Percentiles rank a stretch among this genome's conserved stretches.
These are phyloP conservation scores for Brachionus asplanchnoidis DNA, from an alignment of 1,140 invertebrate species.

Conservation along the genomic window DNA sequence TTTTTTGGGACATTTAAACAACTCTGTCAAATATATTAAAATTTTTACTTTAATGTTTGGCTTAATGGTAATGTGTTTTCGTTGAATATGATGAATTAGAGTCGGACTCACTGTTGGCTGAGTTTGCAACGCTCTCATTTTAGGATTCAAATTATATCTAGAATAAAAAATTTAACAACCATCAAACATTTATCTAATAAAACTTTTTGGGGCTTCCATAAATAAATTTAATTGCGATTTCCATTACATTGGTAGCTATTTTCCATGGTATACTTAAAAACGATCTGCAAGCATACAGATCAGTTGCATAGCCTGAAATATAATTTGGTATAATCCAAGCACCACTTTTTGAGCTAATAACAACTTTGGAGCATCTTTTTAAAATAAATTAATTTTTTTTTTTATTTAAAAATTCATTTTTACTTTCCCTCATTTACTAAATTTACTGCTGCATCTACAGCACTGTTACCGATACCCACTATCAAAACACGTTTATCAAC, in stretches of 20 bases:
- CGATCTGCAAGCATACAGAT: slow-evolving; percentile 49
- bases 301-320: slow-evolving; percentile 49
- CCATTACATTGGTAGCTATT: slow-evolving; percentile 47
- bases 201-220: slow-evolving; percentile 50
- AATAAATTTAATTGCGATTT: slow-evolving; percentile 47
- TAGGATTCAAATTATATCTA: slow-evolving; percentile 54
- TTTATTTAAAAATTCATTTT: neutral
- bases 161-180: neutral
- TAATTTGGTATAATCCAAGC: slow-evolving; percentile 54
- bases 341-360: slow-evolving; percentile 51
- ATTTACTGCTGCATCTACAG: slow-evolving; percentile 51
- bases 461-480: slow-evolving; percentile 54
- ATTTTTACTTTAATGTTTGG: slow-evolving; percentile 49
- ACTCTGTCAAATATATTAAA: neutral
- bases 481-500: slow-evolving; percentile 50
- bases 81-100: slow-evolving; percentile 52
- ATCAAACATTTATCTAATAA: neutral
- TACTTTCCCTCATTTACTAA: slow-evolving; percentile 50
- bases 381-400: neutral
- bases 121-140: slow-evolving; percentile 51
- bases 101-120: slow-evolving; percentile 54
- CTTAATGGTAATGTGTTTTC: slow-evolving; percentile 48
- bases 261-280: slow-evolving; percentile 49
- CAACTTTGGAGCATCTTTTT: slow-evolving; percentile 49
- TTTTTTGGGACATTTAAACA: no score